phyloP scores from a whole-genome alignment of 2,797 vertebrate species.

The Sebastes itinus region DNA sequence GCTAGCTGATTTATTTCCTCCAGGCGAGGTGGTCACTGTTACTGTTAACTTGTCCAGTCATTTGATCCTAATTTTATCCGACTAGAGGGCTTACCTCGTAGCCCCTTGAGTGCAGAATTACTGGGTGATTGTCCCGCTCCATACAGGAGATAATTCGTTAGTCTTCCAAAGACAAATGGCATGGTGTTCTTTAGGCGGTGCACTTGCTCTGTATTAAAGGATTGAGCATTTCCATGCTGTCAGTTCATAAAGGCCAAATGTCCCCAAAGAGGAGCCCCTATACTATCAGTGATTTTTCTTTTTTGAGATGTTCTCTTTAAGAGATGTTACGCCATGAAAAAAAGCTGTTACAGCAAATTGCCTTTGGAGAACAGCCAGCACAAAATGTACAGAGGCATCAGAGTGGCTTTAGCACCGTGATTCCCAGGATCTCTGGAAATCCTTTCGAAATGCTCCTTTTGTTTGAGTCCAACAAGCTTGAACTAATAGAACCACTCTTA shows the following conservation, averaged over 20 bases:
- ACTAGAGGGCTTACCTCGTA: constrained; percentile 65
- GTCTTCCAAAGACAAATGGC: constrained; percentile 51
- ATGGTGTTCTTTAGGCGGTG: constrained; percentile 7
- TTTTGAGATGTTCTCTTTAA: background rate
- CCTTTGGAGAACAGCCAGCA: constrained; percentile 15
- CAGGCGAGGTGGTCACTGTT: constrained; percentile 58
- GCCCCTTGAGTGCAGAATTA: constrained; percentile 59
- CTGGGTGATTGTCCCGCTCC: constrained; percentile 50
- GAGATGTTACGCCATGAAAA: constrained; percentile 9
- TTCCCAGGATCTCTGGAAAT: constrained; percentile 15
- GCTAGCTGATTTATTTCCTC: constrained; percentile 64
- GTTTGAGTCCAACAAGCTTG: background rate
- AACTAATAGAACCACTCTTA: background rate
- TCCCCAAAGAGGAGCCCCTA: background rate
- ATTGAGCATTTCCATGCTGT: constrained; percentile 31
- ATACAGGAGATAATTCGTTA: constrained; percentile 55
- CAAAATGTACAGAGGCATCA: constrained; percentile 18
- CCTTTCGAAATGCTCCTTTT: background rate
- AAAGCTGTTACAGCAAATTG: background rate
- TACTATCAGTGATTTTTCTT: background rate
- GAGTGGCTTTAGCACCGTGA: background rate
- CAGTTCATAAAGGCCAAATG: background rate
- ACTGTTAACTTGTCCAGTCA: constrained; percentile 69
- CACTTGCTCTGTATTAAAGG: constrained; percentile 27
- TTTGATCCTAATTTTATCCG: constrained; percentile 75